phyloP scores from a whole-genome alignment of 2,888 invertebrate species.

The Brenthis ino region DNA sequence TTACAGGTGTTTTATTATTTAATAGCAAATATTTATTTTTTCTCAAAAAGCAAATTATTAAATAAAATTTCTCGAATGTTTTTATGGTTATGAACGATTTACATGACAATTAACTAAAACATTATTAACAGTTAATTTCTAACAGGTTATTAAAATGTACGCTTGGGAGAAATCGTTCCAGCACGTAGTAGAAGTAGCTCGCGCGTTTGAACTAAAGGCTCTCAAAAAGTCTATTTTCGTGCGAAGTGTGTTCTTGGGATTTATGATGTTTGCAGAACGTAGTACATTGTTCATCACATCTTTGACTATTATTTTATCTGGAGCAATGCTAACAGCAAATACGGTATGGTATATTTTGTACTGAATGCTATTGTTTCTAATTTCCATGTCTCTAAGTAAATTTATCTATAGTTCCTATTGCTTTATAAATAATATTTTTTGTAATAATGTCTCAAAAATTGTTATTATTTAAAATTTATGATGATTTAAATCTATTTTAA shows the following conservation, averaged over 20 bases:
- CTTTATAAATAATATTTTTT: too few species aligned
- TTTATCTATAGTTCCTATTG: background rate
- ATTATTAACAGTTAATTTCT: background rate
- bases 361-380: background rate
- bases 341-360: constrained; percentile 50
- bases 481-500: background rate
- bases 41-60: too few species aligned
- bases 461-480: background rate
- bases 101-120: background rate
- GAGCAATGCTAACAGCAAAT: constrained; percentile 64
- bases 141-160: constrained; percentile 95
- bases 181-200: constrained; percentile 82
- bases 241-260: constrained; percentile 85
- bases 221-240: constrained; percentile 83
- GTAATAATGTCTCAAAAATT: too few species aligned
- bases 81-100: background rate
- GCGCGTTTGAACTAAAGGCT: constrained; percentile 80
- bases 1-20: too few species aligned
- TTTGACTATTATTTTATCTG: constrained; percentile 62
- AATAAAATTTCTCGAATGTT: too few species aligned
- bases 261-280: constrained; percentile 88
- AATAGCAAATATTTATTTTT: too few species aligned
- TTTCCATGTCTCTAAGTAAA: background rate
- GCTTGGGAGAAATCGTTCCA: constrained; percentile 95
- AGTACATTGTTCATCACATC: constrained; percentile 86